A percentile compares a stretch with the other conserved stretches of the same genome.
Evolutionary conservation across 2,888 invertebrate species (phyloP).

Genomic region (Zaprionus lineosus): DNA sequence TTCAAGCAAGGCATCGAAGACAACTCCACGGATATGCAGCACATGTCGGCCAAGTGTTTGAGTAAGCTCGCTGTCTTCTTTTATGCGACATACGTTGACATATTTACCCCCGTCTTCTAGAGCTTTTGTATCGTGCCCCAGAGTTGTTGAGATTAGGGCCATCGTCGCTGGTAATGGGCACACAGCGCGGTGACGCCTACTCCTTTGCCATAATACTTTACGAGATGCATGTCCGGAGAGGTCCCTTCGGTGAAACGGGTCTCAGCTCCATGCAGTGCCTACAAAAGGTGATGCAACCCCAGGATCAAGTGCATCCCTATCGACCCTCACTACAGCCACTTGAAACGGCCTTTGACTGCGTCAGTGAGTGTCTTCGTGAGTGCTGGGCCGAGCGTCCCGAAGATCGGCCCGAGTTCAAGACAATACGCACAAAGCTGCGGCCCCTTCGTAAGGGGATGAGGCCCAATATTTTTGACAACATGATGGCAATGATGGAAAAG

Average conservation of each 20-base stretch:
- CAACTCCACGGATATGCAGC: slow-evolving; percentile 86
- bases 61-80: slow-evolving; percentile 84
- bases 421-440: slow-evolving; percentile 89
- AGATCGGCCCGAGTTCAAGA: slow-evolving; percentile 92
- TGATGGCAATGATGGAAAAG: slow-evolving; percentile 99
- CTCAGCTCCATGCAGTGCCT: slow-evolving; percentile 86
- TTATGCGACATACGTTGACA: background rate
- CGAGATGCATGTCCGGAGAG: slow-evolving; percentile 92
- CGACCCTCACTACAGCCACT: slow-evolving; percentile 90
- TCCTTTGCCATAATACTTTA: slow-evolving; percentile 94
- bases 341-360: slow-evolving; percentile 92
- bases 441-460: slow-evolving; percentile 96
- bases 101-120: slow-evolving; percentile 83
- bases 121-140: slow-evolving; percentile 91
- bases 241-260: slow-evolving; percentile 91
- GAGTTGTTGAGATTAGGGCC: slow-evolving; percentile 87
- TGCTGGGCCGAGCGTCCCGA: slow-evolving; percentile 94
- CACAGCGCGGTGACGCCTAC: slow-evolving; percentile 92
- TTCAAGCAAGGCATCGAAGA: slow-evolving; percentile 90
- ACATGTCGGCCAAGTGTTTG: slow-evolving; percentile 86
- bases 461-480: slow-evolving; percentile 97
- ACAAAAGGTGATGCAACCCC: slow-evolving; percentile 81
- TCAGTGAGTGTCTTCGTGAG: slow-evolving; percentile 91
- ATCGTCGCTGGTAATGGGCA: slow-evolving; percentile 83
- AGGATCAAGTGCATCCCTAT: slow-evolving; percentile 78